Evolutionary conservation across 64 coral and sea anemone genomes (phyloP).

Genomic region (Montipora capricornis): DNA sequence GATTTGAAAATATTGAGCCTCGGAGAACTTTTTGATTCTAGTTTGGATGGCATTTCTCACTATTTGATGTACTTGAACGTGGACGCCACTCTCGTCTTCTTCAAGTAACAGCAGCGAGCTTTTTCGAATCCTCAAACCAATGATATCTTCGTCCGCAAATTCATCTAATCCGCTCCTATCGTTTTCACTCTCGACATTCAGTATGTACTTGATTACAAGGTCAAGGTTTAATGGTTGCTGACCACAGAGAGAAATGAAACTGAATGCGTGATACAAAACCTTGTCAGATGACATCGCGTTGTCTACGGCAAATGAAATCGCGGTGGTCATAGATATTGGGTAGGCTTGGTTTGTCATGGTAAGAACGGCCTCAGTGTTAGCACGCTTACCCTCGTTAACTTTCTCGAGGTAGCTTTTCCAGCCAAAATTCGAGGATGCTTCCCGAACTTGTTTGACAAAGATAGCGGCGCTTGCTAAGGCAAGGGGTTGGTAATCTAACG

Average conservation of each 20-base stretch:
- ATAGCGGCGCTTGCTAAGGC: constrained; percentile 45
- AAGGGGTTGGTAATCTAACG: constrained; percentile 52
- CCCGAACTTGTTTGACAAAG: neutral
- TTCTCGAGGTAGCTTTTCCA: neutral
- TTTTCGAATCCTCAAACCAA: neutral
- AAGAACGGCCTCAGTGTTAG: neutral
- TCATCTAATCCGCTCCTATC: neutral
- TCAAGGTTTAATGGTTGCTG: neutral
- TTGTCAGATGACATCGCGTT: neutral
- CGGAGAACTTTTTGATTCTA: neutral
- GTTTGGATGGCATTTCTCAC: neutral
- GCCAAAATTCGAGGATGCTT: neutral
- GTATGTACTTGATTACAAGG: neutral
- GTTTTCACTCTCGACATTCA: neutral
- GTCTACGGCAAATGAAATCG: neutral
- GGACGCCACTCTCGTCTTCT: neutral
- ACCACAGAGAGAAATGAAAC: neutral
- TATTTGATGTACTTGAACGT: neutral
- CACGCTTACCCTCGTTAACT: neutral
- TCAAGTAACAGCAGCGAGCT: neutral
- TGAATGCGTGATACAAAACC: neutral
- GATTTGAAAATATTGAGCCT: neutral
- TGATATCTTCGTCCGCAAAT: neutral
- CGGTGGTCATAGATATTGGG: constrained; percentile 6
- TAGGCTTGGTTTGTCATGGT: neutral